These are phyloP conservation scores for Aix galericulata DNA, from an alignment of 2,113 vertebrate species.

Conservation along the genomic window DNA sequence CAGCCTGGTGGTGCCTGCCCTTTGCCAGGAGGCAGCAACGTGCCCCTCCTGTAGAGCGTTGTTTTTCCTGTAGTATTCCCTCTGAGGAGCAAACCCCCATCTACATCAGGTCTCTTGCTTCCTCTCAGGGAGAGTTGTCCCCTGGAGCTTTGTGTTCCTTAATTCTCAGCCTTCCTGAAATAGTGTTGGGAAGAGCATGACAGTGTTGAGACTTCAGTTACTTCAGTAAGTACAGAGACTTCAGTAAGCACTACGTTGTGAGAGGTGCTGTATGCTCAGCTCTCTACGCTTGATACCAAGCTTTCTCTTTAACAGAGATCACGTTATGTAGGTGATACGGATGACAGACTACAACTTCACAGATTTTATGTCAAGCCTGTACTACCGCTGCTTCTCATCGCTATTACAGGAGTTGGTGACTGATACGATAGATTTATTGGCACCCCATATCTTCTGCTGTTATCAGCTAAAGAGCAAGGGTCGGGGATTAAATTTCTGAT, in stretches of 20 bases:
- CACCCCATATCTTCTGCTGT: not conserved
- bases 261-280: not conserved
- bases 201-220: not conserved
- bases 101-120: no score
- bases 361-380: not conserved
- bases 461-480: not conserved
- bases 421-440: not conserved
- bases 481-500: not conserved
- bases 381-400: not conserved
- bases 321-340: accelerated
- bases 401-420: not conserved
- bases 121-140: not conserved
- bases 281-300: not conserved
- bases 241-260: not conserved
- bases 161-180: not conserved
- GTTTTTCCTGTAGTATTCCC: not conserved
- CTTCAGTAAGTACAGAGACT: no score
- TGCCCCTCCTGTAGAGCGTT: accelerated
- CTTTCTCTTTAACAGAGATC: not conserved
- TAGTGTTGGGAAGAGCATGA: not conserved
- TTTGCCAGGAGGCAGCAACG: not conserved
- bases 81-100: not conserved
- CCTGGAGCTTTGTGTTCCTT: not conserved
- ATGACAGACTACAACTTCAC: not conserved
- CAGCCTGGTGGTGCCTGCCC: not conserved